A percentile compares a stretch with the other conserved stretches of the same genome.
Evolutionary conservation across 2,797 vertebrate genomes (phyloP).

Genomic region (Enteromius afrohamiltoni): DNA sequence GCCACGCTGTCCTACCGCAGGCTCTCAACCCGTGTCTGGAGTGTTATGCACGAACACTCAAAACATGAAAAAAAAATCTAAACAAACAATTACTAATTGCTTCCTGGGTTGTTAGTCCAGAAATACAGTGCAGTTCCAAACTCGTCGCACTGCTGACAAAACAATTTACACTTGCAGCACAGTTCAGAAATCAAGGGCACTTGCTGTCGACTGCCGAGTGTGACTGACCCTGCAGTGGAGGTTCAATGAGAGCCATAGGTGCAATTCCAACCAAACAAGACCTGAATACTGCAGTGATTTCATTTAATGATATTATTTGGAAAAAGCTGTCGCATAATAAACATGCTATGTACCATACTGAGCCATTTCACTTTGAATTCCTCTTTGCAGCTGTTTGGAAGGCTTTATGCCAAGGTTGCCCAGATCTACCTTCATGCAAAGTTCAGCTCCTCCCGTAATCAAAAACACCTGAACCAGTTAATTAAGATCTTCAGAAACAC

Average conservation of each 20-base stretch:
- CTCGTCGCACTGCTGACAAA: background rate
- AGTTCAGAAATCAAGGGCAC: slow-evolving; percentile 24
- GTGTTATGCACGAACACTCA: background rate
- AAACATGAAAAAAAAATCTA: background rate
- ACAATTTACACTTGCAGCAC: slow-evolving; percentile 1
- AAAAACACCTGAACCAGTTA: slow-evolving; percentile 20
- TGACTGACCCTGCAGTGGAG: slow-evolving; percentile 39
- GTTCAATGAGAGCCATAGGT: slow-evolving; percentile 23
- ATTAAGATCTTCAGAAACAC: slow-evolving; percentile 3
- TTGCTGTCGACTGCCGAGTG: slow-evolving; percentile 28
- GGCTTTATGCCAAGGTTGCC: background rate
- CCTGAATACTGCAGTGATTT: background rate
- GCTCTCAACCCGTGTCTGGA: slow-evolving; percentile 2
- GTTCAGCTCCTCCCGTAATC: background rate
- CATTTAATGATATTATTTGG: background rate
- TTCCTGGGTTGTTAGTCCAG: background rate
- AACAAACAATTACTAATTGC: slow-evolving; percentile 17
- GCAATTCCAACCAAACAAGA: background rate
- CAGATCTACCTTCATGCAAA: slow-evolving; percentile 1
- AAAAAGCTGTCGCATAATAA: background rate
- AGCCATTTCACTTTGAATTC: background rate
- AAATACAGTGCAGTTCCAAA: background rate
- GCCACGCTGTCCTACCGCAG: slow-evolving; percentile 6
- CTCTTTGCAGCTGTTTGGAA: background rate
- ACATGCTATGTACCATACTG: background rate